Base-by-base conservation (phyloP, 2,888 invertebrate species). In the Dynastes grantii region DNA sequence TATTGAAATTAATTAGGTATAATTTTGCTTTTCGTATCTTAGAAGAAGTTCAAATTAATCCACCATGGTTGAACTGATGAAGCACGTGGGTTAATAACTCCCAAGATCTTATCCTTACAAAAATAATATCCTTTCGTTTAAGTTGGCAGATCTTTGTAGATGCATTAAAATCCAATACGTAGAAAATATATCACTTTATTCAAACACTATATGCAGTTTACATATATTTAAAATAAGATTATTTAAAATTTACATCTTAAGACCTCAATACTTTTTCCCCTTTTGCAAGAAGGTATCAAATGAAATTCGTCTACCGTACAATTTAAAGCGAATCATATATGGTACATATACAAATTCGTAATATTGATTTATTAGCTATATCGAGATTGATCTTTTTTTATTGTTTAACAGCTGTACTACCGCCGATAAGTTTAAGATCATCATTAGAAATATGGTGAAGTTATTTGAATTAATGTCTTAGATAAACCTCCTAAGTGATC, bases 281-380 rank as follows among this genome's bases (percentile, higher is more conserved):
- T 11, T 65, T 65, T 1, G 1, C 64, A 37, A n/a, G 37, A 37
- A 37, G n/a, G 13, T 2, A 1, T 45, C 45, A 8, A 1, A 2
- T 40, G 22, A 22, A 22, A 22, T 22, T 22, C 22, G 22, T 22
- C 22, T 22, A 22, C 22, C 22, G 22, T 16, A 40, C 45, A 4
- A 67, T 40, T 67, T 67, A 49, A 45, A 8, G 22, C 16, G 45
- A 51, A 70, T 49, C 16, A 13, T 70, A 27, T 6, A 27, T 27
- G 27, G 6, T 4, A 13, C 45, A 5, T 29, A 65, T 65, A 29
- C 1, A 49, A 16, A 16, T 67, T 32, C 32, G 9, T 37, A 67
- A 67, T 49, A 68, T 16, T n/a, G 16, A 68, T 68, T 68, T 68
- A 68, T 49, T 49, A 68, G 6, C 22, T 68, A 68, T 45, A 49